phyloP scores from a whole-genome alignment of 2,113 vertebrate species.

The Daboia siamensis region DNA sequence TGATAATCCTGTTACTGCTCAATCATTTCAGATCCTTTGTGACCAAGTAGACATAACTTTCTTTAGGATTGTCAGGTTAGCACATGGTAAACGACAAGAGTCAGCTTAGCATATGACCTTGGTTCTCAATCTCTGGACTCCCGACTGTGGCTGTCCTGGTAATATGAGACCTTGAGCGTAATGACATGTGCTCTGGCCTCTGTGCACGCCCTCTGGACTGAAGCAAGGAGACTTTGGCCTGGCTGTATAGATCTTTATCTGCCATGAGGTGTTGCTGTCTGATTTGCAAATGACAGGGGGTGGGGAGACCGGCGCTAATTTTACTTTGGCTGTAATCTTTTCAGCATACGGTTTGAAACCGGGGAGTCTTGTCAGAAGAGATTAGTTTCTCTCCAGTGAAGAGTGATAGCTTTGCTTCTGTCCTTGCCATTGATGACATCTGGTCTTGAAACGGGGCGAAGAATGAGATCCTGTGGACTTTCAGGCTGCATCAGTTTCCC shows the following conservation, averaged over 20 bases:
- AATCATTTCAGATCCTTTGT: not conserved
- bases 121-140: not conserved
- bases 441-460: not conserved
- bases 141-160: not conserved
- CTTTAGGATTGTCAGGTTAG: not conserved
- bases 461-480: not conserved
- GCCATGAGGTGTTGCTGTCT: not conserved
- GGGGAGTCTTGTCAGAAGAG: not conserved
- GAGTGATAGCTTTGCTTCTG: not conserved
- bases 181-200: not conserved
- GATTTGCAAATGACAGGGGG: not conserved
- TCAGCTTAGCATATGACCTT: not conserved
- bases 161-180: not conserved
- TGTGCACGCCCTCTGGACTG: not conserved
- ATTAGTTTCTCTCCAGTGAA: not conserved
- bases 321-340: not conserved
- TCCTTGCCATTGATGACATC: no score
- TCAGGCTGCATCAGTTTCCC: not conserved
- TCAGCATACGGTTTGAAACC: not conserved
- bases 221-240: not conserved
- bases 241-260: not conserved
- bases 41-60: not conserved
- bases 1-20: not conserved
- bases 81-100: not conserved
- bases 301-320: not conserved